Percentiles rank a stretch among this genome's conserved stretches.
Conservation (phyloP, 2,113 vertebrate species). For the Halcyon malimbica region DNA sequence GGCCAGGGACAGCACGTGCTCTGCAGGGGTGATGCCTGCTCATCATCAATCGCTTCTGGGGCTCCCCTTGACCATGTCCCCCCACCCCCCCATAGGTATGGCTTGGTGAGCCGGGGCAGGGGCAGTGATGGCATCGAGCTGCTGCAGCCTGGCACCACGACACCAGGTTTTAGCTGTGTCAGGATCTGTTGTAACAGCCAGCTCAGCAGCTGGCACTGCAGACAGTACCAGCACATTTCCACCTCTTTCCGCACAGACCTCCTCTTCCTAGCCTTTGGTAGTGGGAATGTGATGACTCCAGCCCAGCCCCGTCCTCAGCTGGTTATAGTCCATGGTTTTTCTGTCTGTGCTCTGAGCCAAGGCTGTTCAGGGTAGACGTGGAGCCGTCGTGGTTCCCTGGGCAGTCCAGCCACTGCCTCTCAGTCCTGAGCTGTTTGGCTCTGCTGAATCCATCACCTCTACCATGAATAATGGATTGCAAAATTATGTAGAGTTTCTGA, state of each 20-base stretch:
- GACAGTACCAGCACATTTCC: background rate
- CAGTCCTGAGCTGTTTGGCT: background rate
- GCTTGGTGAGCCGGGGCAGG: background rate
- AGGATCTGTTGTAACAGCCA: background rate
- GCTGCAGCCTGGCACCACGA: background rate
- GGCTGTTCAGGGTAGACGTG: background rate
- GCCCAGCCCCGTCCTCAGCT: background rate
- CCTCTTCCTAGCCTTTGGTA: background rate
- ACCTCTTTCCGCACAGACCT: background rate
- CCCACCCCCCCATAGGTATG: rapidly evolving
- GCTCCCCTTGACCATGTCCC: background rate
- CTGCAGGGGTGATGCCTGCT: background rate
- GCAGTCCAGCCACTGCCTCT: background rate
- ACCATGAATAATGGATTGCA: background rate
- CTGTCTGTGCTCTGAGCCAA: background rate
- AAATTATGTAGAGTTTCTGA: background rate
- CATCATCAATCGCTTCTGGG: background rate
- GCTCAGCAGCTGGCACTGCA: background rate
- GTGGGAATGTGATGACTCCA: background rate
- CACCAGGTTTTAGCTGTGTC: background rate
- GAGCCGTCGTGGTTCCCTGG: rapidly evolving
- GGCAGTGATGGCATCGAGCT: background rate
- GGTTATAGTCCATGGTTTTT: background rate
- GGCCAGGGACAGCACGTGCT: background rate
- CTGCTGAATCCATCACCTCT: background rate